Conservation (phyloP, 2,113 vertebrate species). For the Pogonocichla stellata region DNA sequence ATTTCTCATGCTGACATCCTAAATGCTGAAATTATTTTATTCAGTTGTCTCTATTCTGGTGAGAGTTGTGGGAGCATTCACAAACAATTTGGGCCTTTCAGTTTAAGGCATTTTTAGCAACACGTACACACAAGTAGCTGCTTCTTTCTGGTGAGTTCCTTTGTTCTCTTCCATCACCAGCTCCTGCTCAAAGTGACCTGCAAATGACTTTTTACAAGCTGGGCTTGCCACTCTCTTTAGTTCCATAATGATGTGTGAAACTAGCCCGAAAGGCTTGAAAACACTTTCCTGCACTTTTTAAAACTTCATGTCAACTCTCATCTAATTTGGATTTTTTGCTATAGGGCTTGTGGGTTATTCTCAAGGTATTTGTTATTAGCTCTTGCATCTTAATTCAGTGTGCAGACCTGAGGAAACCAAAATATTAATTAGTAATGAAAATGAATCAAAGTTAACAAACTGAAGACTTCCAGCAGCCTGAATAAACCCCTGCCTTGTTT, state of each 20-base stretch:
- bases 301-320: conserved; percentile 51
- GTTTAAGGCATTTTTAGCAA: not conserved
- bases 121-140: not conserved
- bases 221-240: not conserved
- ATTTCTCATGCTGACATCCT: not conserved
- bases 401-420: conserved; percentile 53
- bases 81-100: not conserved
- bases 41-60: not conserved
- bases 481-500: not conserved
- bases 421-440: conserved; percentile 67
- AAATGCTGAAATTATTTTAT: not conserved
- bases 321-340: conserved; percentile 53
- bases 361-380: conserved; percentile 53
- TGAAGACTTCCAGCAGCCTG: not conserved
- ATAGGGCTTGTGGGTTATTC: conserved; percentile 29
- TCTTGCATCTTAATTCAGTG: conserved; percentile 59
- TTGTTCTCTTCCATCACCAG: conserved; percentile 39
- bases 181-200: conserved; percentile 59
- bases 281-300: not conserved
- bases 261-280: conserved; percentile 60
- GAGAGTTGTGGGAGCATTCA: not conserved
- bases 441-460: conserved; percentile 53
- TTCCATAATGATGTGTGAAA: conserved; percentile 51
- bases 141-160: not conserved
- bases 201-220: conserved; percentile 28